These are phyloP conservation scores for Electrona antarctica DNA, from an alignment of 2,113 vertebrate genomes.

Conservation along the genomic window DNA sequence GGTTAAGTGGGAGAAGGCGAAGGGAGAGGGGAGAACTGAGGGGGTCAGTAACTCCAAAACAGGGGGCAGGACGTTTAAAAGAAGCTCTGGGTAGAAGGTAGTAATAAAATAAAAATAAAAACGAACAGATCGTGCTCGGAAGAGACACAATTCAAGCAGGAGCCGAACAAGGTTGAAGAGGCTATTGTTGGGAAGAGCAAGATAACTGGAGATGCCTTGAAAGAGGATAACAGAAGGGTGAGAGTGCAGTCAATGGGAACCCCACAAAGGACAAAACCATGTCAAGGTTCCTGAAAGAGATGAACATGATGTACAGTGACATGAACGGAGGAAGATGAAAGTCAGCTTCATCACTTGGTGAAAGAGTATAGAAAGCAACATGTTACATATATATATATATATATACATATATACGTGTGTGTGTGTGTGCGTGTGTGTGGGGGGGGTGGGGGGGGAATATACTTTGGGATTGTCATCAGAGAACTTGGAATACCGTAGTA, in stretches of 20 bases:
- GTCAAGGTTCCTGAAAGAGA: background rate
- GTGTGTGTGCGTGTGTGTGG: too few species aligned
- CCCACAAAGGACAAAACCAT: background rate
- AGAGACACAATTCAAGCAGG: constrained; percentile 22
- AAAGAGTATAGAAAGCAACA: background rate
- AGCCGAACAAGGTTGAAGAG: constrained; percentile 18
- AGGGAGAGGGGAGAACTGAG: constrained; percentile 45
- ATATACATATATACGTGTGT: too few species aligned
- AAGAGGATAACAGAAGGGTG: background rate
- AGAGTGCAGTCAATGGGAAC: constrained; percentile 12
- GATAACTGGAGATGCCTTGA: constrained; percentile 26
- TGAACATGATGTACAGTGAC: background rate
- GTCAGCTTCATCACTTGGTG: background rate
- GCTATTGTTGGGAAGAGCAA: constrained; percentile 12
- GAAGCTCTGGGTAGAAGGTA: constrained; percentile 29
- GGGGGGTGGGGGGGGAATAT: too few species aligned
- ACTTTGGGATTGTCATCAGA: too few species aligned
- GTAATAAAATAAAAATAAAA: constrained; percentile 9
- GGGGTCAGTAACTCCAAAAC: constrained; percentile 70
- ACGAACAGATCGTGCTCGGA: constrained; percentile 29
- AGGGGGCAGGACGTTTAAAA: constrained; percentile 50
- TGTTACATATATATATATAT: too few species aligned
- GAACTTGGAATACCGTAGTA: background rate
- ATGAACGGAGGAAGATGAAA: background rate
- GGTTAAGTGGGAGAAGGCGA: constrained; percentile 78